Evolutionary conservation across 35 echinoderm and acorn worm species (phyloP), one percentile per base, ranked within the genome.

Genomic region (Apostichopus parvimensis): DNA sequence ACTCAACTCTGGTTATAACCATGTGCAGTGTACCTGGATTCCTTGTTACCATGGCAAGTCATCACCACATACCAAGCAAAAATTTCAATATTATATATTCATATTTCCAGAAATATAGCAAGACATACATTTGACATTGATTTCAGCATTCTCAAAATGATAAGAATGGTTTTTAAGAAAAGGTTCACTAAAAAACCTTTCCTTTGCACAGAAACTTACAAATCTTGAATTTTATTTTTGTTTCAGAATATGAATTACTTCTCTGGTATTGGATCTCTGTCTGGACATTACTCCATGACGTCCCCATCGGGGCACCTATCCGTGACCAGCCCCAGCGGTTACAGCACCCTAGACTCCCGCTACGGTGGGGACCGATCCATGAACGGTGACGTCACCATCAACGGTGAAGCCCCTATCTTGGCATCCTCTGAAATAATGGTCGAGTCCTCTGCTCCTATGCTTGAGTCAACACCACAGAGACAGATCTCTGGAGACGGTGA

Each of bases 211-310:
- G 34, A 45, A 45, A 45, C 34, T 45, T 45, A 45, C 34, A 45
- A 45, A 45, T 45, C 1, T 61, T 61, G 7, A 8, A 61, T 61
- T 10, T 61, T 12, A 61, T 45, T 17, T 88, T 53, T 28, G 9
- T 91, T 72, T 18, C 92, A 98, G 96, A 83, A 94, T 21, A 92
- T 98, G 94, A 98, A 92, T 77, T 98, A 98, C 80, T 98, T 95
- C 91, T 93, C 96, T 60, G 96, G 96, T 15, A 81, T 88, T 22
- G 96, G 93, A 53, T 98, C 96, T 1, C 96, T 98, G 6, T 98
- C 96, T 6, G 96, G 96, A 4, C 92, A 95, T 88, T 98, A 98
- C 92, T 89, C 54, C 21, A 77, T 57, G 15, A 57, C 66, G 6
- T 79, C 84, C 23, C 92, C 92, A 10, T 71, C 82, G 8, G 78